These are phyloP conservation scores for Leucania comma DNA, from an alignment of 2,888 invertebrate genomes.

Conservation along the genomic window DNA sequence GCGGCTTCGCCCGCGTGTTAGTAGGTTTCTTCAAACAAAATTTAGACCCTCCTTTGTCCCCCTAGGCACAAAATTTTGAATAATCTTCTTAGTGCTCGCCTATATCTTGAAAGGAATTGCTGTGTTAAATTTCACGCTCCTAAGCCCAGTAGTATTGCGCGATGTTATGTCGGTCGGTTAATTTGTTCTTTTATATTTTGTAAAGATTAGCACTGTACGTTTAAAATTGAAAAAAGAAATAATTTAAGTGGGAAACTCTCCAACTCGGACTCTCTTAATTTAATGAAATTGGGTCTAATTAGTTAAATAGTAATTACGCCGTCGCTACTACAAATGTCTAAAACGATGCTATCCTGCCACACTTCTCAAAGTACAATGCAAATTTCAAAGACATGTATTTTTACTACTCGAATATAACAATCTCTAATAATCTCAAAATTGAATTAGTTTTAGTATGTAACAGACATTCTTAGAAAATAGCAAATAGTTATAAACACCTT, in stretches of 20 bases:
- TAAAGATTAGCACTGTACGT: not conserved
- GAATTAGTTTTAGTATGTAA: slow-evolving; percentile 18
- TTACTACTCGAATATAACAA: slow-evolving; percentile 34
- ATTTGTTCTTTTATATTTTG: too few relatives aligned
- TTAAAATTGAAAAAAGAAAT: not conserved
- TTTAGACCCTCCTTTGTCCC: too few relatives aligned
- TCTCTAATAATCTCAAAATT: slow-evolving; percentile 44
- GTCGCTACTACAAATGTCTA: slow-evolving; percentile 19
- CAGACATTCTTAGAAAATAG: slow-evolving; percentile 20
- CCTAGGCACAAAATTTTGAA: too few relatives aligned
- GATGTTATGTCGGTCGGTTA: too few relatives aligned
- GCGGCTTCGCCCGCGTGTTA: too few relatives aligned
- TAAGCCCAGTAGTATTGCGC: too few relatives aligned
- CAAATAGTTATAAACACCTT: slow-evolving; percentile 14
- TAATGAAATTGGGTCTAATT: slow-evolving; percentile 11
- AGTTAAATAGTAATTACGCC: not conserved
- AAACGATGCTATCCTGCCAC: slow-evolving; percentile 49
- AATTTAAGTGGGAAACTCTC: too few relatives aligned
- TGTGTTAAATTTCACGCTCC: too few relatives aligned
- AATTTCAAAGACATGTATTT: slow-evolving; percentile 38
- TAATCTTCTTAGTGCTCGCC: too few relatives aligned
- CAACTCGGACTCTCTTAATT: not conserved
- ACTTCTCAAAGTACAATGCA: slow-evolving; percentile 50
- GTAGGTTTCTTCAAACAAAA: too few relatives aligned
- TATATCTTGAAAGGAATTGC: too few relatives aligned